Evolutionary conservation across 2,797 vertebrate species (phyloP), one percentile per base, ranked within the genome.

Genomic region (Periparus ater): DNA sequence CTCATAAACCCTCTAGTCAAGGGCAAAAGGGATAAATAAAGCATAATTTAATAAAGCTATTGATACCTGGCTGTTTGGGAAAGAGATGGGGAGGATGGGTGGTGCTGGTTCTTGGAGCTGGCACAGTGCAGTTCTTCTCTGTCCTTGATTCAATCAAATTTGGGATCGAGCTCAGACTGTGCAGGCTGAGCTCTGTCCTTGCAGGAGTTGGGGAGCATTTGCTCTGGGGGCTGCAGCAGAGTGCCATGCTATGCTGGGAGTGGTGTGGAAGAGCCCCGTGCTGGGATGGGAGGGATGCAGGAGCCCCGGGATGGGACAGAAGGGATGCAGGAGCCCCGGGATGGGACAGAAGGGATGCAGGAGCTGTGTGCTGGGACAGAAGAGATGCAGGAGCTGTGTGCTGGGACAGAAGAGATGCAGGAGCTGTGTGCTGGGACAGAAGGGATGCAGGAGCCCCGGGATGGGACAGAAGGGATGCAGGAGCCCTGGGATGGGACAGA

Each of bases 261-360:
- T 6, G 42, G 23, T 21, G 81, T 8, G 9, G 47, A 3, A 57
- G 30, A 50, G 51, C 50, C 12, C 23, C 0, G 17, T 13, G 30
- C 29, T 3, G 6, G 61, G 62, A 18, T 0, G 3, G 4, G 12
- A 42, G 25, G 0, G 4, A 19, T 45, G 44, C 0, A 0, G 70
- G 26, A n/a, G 40, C 32, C 30, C 55, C 0, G 25, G 38, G 38
- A 38, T 38, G 38, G 38, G 38, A 38, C 38, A 38, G 38, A 11
- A 38, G 38, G 38, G 38, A 38, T 38, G 12, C 38, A 38, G 63
- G 55, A 66, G 60, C 51, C 47, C 63, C 0, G 21, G 4, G 34
- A 3, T 2, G 5, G 61, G 57, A 19, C 0, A 1, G 4, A 13
- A 38, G 29, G 0, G 5, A 21, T 42, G 53, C 0, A 0, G 65